Percentiles rank a stretch among this genome's conserved stretches.
phyloP scores from a whole-genome alignment of 1,140 invertebrate species.

The Centruroides sculpturatus region DNA sequence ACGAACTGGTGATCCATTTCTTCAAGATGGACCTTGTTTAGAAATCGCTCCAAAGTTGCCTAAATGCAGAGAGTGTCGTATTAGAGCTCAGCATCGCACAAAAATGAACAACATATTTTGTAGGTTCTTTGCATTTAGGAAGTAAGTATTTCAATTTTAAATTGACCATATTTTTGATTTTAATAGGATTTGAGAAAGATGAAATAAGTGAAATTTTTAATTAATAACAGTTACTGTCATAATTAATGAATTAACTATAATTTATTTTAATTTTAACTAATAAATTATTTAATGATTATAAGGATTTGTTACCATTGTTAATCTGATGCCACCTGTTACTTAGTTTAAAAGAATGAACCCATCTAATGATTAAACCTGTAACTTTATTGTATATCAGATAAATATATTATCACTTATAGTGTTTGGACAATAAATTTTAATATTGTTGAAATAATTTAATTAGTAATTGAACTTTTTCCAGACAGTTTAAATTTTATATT shows the following conservation, averaged over 20 bases:
- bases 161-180: not conserved
- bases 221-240: not conserved
- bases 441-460: too few relatives aligned
- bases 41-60: conserved; percentile 71
- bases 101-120: conserved; percentile 85
- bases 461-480: too few relatives aligned
- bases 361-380: too few relatives aligned
- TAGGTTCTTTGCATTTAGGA: conserved; percentile 87
- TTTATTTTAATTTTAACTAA: not conserved
- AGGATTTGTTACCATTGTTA: not conserved
- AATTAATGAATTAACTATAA: not conserved
- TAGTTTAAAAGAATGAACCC: too few relatives aligned
- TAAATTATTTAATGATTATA: not conserved
- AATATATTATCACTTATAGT: too few relatives aligned
- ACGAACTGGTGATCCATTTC: conserved; percentile 50
- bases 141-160: conserved; percentile 23
- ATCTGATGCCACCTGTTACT: not conserved
- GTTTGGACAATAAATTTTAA: too few relatives aligned
- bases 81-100: conserved; percentile 64
- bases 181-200: not conserved
- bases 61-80: conserved; percentile 81
- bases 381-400: too few relatives aligned
- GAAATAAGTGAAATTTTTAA: not conserved
- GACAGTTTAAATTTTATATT: too few relatives aligned
- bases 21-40: conserved; percentile 66